Percentiles rank a stretch among this genome's conserved stretches.
Evolutionary conservation across 1,140 invertebrate species (phyloP).

Genomic region (Teleopsis dalmanni): DNA sequence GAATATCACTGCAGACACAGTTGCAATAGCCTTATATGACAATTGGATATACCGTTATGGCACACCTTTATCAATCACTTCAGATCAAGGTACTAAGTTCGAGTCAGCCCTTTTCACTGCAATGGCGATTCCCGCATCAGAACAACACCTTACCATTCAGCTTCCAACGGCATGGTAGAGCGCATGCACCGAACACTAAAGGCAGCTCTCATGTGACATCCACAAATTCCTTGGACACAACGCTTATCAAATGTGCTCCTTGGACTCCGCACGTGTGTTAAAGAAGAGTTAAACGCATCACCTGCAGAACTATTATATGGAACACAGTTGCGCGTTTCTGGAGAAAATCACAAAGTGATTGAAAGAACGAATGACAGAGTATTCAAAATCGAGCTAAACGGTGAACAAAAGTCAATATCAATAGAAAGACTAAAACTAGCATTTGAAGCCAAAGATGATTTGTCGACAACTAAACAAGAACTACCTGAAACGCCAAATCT

Average conservation of each 20-base stretch:
- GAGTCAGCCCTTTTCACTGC: conserved; percentile 21
- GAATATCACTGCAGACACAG: conserved; percentile 32
- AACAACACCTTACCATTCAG: conserved; percentile 28
- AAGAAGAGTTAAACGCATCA: conserved; percentile 26
- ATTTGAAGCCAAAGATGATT: not conserved
- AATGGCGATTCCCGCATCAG: conserved; percentile 10
- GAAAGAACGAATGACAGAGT: not conserved
- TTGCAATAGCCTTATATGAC: conserved; percentile 24
- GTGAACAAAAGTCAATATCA: not conserved
- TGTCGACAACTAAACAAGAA: conserved; percentile 17
- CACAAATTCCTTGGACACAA: conserved; percentile 21
- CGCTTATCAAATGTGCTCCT: conserved; percentile 34
- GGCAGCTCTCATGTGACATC: conserved; percentile 19
- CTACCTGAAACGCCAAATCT: no score
- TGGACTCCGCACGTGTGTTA: conserved; percentile 22
- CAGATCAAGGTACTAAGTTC: conserved; percentile 32
- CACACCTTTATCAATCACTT: conserved; percentile 19
- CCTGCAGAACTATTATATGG: conserved; percentile 40
- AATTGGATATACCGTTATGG: conserved; percentile 32
- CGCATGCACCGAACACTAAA: conserved; percentile 30
- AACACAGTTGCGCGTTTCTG: conserved; percentile 28
- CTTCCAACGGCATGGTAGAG: conserved; percentile 35
- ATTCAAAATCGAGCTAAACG: not conserved
- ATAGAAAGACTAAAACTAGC: not conserved
- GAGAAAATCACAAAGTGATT: conserved; percentile 22